These are phyloP conservation scores for Hydrozoanthus tunicans DNA, from an alignment of 64 coral and sea anemone species.

Conservation along the genomic window DNA sequence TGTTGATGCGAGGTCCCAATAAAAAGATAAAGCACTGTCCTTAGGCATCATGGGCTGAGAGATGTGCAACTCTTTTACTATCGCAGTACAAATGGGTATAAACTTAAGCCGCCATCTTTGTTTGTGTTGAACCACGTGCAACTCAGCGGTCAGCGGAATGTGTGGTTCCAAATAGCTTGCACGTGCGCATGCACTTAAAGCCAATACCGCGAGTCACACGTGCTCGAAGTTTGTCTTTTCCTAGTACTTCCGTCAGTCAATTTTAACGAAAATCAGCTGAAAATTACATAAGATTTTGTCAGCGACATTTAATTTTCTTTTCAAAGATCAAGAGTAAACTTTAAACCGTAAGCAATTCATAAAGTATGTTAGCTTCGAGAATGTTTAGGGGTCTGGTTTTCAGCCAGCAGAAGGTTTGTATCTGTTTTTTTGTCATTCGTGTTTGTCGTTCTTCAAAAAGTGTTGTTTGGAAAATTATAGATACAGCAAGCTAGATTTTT, in stretches of 20 bases:
- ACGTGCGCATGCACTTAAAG: background rate
- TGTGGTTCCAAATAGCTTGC: background rate
- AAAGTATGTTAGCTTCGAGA: background rate
- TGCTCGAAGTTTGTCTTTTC: background rate
- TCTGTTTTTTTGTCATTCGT: background rate
- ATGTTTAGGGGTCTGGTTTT: background rate
- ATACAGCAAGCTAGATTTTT: too few relatives aligned
- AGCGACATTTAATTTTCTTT: background rate
- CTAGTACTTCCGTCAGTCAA: background rate
- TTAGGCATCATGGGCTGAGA: constrained; percentile 55
- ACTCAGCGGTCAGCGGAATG: constrained; percentile 9
- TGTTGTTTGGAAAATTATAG: too few relatives aligned
- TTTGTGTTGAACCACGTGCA: constrained; percentile 54
- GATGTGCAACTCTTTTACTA: background rate
- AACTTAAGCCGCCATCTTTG: background rate
- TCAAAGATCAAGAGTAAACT: background rate
- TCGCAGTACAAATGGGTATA: background rate
- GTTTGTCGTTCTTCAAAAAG: too few relatives aligned
- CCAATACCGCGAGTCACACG: background rate
- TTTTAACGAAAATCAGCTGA: background rate
- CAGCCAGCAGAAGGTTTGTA: background rate
- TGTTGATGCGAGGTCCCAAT: constrained; percentile 90
- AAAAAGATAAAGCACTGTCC: constrained; percentile 74
- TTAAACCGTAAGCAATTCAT: background rate
- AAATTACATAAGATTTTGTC: background rate